phyloP scores from a whole-genome alignment of 1,140 invertebrate species.

The Macrocentrus cingulum region DNA sequence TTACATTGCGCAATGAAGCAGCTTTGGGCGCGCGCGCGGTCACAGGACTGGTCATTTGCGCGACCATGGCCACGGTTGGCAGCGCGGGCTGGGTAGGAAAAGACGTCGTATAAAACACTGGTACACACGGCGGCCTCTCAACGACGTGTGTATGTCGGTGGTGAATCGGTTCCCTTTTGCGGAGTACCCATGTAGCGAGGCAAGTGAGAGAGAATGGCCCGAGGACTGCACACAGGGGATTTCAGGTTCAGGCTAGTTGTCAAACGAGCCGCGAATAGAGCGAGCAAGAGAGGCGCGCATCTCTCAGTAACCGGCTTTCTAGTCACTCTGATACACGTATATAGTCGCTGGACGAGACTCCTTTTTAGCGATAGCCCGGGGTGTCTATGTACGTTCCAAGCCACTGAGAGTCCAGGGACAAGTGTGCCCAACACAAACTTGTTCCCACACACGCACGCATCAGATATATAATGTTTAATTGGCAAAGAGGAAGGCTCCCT shows the following conservation, averaged over 20 bases:
- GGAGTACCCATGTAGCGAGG: background rate
- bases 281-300: slow-evolving; percentile 9
- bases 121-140: too few species aligned
- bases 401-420: background rate
- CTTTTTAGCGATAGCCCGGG: slow-evolving; percentile 14
- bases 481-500: background rate
- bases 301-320: slow-evolving; percentile 51
- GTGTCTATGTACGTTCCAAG: slow-evolving; percentile 5
- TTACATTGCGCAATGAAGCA: slow-evolving; percentile 28
- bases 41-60: slow-evolving; percentile 18
- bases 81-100: background rate
- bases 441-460: background rate
- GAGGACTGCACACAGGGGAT: slow-evolving; percentile 27
- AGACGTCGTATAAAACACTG: background rate
- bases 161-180: slow-evolving; percentile 39
- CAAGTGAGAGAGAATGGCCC: slow-evolving; percentile 28
- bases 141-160: too few species aligned
- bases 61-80: background rate
- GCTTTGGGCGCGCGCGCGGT: slow-evolving; percentile 34
- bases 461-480: background rate
- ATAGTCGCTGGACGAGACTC: background rate
- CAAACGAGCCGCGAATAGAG: slow-evolving; percentile 11
- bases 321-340: slow-evolving; percentile 28
- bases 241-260: slow-evolving; percentile 38
- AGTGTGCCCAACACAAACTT: background rate